Conservation (phyloP, 1,140 invertebrate species). For the Saccostrea glomerata region DNA sequence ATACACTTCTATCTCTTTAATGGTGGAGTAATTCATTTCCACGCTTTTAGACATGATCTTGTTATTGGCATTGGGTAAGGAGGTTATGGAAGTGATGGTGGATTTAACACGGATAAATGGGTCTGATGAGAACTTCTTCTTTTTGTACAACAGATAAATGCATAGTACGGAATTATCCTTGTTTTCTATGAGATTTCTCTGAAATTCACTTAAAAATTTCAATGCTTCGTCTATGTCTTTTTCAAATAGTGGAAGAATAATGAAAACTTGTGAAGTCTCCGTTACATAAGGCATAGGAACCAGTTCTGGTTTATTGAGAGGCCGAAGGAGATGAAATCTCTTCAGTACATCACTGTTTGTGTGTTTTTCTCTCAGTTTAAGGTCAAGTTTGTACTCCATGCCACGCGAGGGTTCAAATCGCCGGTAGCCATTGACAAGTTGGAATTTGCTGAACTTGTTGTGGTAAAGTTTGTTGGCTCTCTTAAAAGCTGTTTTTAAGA, state of each 20-base stretch:
- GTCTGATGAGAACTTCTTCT: slow-evolving; percentile 41
- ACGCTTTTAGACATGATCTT: slow-evolving; percentile 86
- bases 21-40: slow-evolving; percentile 73
- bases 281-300: slow-evolving; percentile 94
- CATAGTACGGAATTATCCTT: slow-evolving; percentile 88
- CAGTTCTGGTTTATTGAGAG: slow-evolving; percentile 90
- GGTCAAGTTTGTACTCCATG: slow-evolving; percentile 92
- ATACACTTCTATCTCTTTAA: slow-evolving; percentile 83
- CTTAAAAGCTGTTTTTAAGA: slow-evolving; percentile 82
- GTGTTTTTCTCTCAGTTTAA: slow-evolving; percentile 80
- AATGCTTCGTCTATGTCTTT: slow-evolving; percentile 80
- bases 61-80: slow-evolving; percentile 84
- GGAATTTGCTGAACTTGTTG: slow-evolving; percentile 74
- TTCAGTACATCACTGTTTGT: slow-evolving; percentile 70
- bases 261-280: slow-evolving; percentile 89
- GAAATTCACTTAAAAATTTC: slow-evolving; percentile 86
- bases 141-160: slow-evolving; percentile 80
- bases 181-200: slow-evolving; percentile 86
- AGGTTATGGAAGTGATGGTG: slow-evolving; percentile 80
- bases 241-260: slow-evolving; percentile 85
- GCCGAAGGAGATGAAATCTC: slow-evolving; percentile 81
- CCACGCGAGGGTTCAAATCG: slow-evolving; percentile 92
- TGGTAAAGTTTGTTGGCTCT: slow-evolving; percentile 83
- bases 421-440: slow-evolving; percentile 89
- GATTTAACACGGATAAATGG: slow-evolving; percentile 79